phyloP scores from a whole-genome alignment of 2,797 vertebrate species.

The Typhlichthys eigenmanni region DNA sequence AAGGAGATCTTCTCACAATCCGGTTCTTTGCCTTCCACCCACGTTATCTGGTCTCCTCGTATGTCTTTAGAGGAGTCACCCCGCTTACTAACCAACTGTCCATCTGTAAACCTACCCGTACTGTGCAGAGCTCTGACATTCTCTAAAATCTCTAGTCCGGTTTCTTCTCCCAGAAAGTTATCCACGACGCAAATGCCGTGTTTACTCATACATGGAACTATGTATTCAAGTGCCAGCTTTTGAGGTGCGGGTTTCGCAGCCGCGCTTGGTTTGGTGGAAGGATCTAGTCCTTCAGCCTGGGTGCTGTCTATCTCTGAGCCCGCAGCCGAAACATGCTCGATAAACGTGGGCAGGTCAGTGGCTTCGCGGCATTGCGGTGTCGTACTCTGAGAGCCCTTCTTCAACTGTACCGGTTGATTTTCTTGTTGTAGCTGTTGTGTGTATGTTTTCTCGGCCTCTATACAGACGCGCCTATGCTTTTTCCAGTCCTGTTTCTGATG shows the following conservation, averaged over 20 bases:
- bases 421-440: slow-evolving; percentile 29
- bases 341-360: too few species aligned
- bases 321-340: too few species aligned
- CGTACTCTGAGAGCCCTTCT: too few species aligned
- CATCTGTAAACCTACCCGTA: slow-evolving; percentile 91
- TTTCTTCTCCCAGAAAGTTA: slow-evolving; percentile 88
- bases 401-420: slow-evolving; percentile 6
- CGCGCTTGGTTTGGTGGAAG: slow-evolving; percentile 18
- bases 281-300: slow-evolving; percentile 26
- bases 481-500: slow-evolving; percentile 97
- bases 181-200: slow-evolving; percentile 96
- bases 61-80: slow-evolving; percentile 95
- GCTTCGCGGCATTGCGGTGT: too few species aligned
- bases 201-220: slow-evolving; percentile 93
- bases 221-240: slow-evolving; percentile 88
- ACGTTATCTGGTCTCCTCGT: slow-evolving; percentile 94
- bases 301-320: slow-evolving; percentile 19
- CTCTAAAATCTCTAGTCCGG: slow-evolving; percentile 79
- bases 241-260: slow-evolving; percentile 78
- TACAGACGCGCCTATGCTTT: slow-evolving; percentile 90
- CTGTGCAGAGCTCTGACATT: slow-evolving; percentile 88
- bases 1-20: slow-evolving; percentile 89
- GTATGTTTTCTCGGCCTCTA: slow-evolving; percentile 68
- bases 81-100: slow-evolving; percentile 94
- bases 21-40: slow-evolving; percentile 92